phyloP scores from a whole-genome alignment of 2,888 invertebrate genomes.

The Lasioglossum lativentre region DNA sequence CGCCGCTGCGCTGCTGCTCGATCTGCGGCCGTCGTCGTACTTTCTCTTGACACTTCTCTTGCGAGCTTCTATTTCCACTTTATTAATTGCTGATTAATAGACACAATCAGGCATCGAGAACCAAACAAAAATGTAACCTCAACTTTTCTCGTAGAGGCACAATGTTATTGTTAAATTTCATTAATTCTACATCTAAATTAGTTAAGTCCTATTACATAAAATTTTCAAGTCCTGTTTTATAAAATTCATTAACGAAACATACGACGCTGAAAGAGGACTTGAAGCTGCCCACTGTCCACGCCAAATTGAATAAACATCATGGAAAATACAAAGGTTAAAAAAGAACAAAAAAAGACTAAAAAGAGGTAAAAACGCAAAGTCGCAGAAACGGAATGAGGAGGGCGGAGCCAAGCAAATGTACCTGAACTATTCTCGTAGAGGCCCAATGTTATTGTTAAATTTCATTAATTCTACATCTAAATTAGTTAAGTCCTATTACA shows the following conservation, averaged over 20 bases:
- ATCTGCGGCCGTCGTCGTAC: background rate
- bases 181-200: background rate
- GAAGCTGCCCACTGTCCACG: background rate
- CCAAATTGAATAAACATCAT: background rate
- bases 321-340: too few species aligned
- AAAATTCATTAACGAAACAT: background rate
- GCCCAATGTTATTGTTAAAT: too few species aligned
- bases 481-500: too few species aligned
- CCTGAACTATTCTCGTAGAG: too few species aligned
- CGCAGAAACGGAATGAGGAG: too few species aligned
- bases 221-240: too few species aligned
- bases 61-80: background rate
- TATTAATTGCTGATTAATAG: background rate
- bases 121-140: background rate
- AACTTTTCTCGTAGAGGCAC: too few species aligned
- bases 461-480: too few species aligned
- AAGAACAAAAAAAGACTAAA: too few species aligned
- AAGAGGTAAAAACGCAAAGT: too few species aligned
- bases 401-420: too few species aligned
- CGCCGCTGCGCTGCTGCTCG: conserved; percentile 13
- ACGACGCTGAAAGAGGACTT: background rate
- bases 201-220: background rate
- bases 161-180: too few species aligned
- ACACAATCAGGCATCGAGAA: background rate
- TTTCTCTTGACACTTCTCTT: background rate